Percentiles rank a stretch among this genome's conserved stretches.
phyloP scores from a whole-genome alignment of 1,140 invertebrate species.

The Nasonia giraulti region DNA sequence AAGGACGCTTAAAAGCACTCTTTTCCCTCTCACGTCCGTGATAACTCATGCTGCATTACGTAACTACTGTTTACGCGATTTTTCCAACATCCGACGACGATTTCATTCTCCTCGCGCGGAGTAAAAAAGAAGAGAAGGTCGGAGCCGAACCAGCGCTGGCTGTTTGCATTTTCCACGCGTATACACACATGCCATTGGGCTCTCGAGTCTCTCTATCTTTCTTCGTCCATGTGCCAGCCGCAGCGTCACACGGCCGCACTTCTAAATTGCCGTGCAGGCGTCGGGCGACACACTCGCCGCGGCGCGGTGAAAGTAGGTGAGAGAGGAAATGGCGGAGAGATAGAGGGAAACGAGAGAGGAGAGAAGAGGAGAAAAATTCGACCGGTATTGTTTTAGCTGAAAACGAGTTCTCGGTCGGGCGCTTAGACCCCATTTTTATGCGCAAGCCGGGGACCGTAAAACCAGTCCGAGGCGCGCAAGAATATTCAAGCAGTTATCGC shows the following conservation, averaged over 20 bases:
- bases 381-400: conserved; percentile 52
- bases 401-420: conserved; percentile 49
- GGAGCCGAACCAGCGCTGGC: not conserved
- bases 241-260: not conserved
- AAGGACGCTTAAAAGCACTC: conserved; percentile 37
- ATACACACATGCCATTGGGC: not conserved
- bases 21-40: not conserved
- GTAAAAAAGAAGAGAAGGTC: not conserved
- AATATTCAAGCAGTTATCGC: conserved; percentile 47
- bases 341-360: not conserved
- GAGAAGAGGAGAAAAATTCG: conserved; percentile 21
- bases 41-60: conserved; percentile 36
- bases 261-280: conserved; percentile 1
- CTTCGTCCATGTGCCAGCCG: not conserved
- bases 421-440: conserved; percentile 38
- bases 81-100: not conserved
- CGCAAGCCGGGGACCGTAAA: conserved; percentile 26
- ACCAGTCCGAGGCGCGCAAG: conserved; percentile 11
- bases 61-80: not conserved
- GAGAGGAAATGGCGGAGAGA: conserved; percentile 1
- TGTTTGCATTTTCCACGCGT: conserved; percentile 5
- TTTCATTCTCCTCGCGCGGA: no score
- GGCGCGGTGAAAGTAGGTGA: conserved; percentile 35
- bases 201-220: not conserved
- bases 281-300: not conserved